Evolutionary conservation across 2,113 vertebrate species (phyloP), one percentile per base, ranked within the genome.

Genomic region (Willisornis vidua): DNA sequence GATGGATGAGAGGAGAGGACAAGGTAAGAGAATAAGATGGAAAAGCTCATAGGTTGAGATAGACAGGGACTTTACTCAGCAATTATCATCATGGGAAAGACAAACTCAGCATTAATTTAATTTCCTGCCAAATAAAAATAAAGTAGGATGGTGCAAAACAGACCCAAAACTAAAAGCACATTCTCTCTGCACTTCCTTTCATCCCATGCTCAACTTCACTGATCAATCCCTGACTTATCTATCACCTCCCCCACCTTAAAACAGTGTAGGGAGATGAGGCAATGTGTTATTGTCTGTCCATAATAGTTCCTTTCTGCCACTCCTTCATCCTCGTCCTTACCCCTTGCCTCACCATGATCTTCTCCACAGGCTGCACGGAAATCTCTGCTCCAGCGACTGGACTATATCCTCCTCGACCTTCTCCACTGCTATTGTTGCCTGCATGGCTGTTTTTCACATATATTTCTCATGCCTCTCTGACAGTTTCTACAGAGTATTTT

Each of bases 191-290:
- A 33, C 7, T 43, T 57, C 3, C n/a, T 8, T 68, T 65, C 10
- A 74, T 14, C 13, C 13, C 9, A 58, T n/a, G 4, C 19, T 87
- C 22, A 63, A 41, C 2, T 51, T 73, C 51, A 57, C 2, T 49
- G 3, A 10, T 39, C 33, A 6, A 11, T 35, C 83, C 4, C 33
- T 73, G 33, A 73, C 15, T 67, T 22, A 57, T 74, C 22, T 83
- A 23, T 8, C 5, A 58, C 14, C 29, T 43, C 4, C 15, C 19
- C 5, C 20, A 43, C 5, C 28, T 62, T 0, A 8, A 70, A 49
- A 14, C 3, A 5, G 18, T 49, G 23, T 6, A 49, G 28, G 3
- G 4, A 2, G 3, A 18, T 31, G 5, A 15, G 9, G 24, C 74
- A 37, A 74, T 10, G 3, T 39, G 3, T 46, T 58, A 26, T 48